Base-by-base conservation (phyloP, 2,113 vertebrate genomes). In the Cygnus atratus region DNA sequence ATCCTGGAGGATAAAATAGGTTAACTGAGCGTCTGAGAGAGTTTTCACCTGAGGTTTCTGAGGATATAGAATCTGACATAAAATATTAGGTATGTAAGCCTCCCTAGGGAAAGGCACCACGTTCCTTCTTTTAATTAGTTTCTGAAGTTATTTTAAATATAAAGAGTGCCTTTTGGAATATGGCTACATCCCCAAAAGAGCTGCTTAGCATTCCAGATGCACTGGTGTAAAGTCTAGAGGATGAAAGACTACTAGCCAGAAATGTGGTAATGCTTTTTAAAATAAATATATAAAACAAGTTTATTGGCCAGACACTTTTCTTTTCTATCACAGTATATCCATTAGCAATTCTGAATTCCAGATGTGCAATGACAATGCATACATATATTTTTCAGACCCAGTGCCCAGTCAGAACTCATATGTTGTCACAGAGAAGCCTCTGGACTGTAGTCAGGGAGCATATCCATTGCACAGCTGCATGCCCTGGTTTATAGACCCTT, bases 291-390 rank as follows among this genome's bases (percentile, higher is more conserved):
- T 96, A 96, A 96, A 92, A 80, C 85, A 86, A 88, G 61, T 95
- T 96, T 95, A 97, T 95, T 97, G 97, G 97, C 97, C 93, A 97
- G 96, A 97, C 95, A 96, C 92, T 96, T 97, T 92, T 95, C 90
- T 94, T 91, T 94, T 95, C 96, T 95, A 95, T 96, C 95, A 85
- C 90, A 97, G 96, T 84, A 70, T 87, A 96, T 97, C 97, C 95
- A 96, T 97, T 96, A 97, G 92, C 81, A 94, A 62, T 92, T 92
- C 93, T 93, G 84, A 95, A 96, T 96, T 97, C 97, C 96, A 97
- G 97, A 97, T 97, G 97, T 97, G 87, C 75, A 91, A 25, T 94
- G 90, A 94, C 93, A 96, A 85, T 92, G 74, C 4, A 1, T 82
- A 94, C 84, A 79, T 92, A 61, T 46, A 90, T 93, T 97, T 95